Conservation (phyloP, 2,113 vertebrate genomes). For the Sphaerodactylus townsendi region DNA sequence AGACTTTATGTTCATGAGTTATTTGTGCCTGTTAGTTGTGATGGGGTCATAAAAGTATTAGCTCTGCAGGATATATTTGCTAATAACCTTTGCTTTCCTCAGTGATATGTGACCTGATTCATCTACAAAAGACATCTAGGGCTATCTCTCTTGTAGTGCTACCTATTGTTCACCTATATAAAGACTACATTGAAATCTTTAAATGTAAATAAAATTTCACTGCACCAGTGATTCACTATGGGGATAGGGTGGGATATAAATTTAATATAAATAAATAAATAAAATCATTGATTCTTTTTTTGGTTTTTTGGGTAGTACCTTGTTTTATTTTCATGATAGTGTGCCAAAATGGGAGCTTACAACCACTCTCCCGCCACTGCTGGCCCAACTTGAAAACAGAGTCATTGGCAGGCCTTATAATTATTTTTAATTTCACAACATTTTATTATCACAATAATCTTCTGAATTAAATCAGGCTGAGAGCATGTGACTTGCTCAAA, state of each 20-base stretch:
- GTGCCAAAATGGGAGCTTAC: not conserved
- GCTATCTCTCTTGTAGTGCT: not conserved
- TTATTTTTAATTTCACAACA: not conserved
- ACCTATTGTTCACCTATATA: not conserved
- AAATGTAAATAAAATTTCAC: not conserved
- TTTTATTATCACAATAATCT: too few relatives aligned
- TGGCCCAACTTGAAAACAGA: not conserved
- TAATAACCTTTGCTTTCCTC: not conserved
- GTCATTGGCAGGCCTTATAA: not conserved
- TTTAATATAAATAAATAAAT: too few relatives aligned
- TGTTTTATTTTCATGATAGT: not conserved
- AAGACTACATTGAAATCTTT: not conserved
- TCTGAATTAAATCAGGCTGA: too few relatives aligned
- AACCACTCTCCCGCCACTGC: not conserved
- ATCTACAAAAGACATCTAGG: not conserved
- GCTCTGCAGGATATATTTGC: not conserved
- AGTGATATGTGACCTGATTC: not conserved
- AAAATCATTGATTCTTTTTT: not conserved
- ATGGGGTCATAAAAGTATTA: not conserved
- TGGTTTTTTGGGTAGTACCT: rapidly evolving
- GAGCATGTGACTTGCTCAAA: too few relatives aligned
- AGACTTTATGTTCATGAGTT: not conserved
- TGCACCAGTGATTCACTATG: not conserved
- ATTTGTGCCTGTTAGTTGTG: not conserved
- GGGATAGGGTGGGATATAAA: too few relatives aligned